These are phyloP conservation scores for Sebastes trivittatus DNA, from an alignment of 2,797 vertebrate genomes.

Conservation along the genomic window DNA sequence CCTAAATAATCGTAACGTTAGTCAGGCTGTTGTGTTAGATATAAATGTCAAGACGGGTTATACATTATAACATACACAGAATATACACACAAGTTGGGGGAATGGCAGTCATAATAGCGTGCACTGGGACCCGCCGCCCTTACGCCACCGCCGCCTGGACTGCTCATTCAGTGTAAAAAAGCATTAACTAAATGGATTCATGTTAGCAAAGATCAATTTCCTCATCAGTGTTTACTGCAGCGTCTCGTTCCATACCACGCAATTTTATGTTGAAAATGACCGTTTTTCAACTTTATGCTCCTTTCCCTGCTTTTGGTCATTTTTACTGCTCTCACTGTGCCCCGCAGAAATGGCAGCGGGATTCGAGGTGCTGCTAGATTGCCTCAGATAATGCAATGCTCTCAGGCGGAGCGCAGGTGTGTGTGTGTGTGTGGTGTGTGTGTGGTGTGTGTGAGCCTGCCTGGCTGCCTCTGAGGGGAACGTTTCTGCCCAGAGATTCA, in stretches of 20 bases:
- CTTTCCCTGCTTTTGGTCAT: slow-evolving; percentile 50
- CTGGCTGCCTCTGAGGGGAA: slow-evolving; percentile 38
- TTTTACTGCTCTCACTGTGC: slow-evolving; percentile 45
- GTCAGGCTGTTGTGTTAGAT: not conserved
- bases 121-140: not conserved
- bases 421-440: slow-evolving; percentile 26
- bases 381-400: slow-evolving; percentile 64
- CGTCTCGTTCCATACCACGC: slow-evolving; percentile 8
- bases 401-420: slow-evolving; percentile 49
- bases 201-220: slow-evolving; percentile 44
- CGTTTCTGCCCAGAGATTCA: slow-evolving; percentile 37
- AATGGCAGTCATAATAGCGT: not conserved
- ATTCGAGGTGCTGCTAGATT: slow-evolving; percentile 54
- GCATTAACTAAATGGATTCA: slow-evolving; percentile 35
- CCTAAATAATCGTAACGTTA: not conserved
- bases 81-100: not conserved
- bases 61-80: not conserved
- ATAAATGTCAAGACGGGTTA: not conserved
- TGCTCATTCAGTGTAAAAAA: slow-evolving; percentile 17
- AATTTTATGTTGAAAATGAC: slow-evolving; percentile 40
- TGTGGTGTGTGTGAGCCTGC: slow-evolving; percentile 3
- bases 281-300: slow-evolving; percentile 43
- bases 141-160: not conserved
- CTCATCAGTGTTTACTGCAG: slow-evolving; percentile 43
- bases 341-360: slow-evolving; percentile 48